Base-by-base conservation (phyloP, 64 coral and sea anemone genomes). In the Montipora sp. region DNA sequence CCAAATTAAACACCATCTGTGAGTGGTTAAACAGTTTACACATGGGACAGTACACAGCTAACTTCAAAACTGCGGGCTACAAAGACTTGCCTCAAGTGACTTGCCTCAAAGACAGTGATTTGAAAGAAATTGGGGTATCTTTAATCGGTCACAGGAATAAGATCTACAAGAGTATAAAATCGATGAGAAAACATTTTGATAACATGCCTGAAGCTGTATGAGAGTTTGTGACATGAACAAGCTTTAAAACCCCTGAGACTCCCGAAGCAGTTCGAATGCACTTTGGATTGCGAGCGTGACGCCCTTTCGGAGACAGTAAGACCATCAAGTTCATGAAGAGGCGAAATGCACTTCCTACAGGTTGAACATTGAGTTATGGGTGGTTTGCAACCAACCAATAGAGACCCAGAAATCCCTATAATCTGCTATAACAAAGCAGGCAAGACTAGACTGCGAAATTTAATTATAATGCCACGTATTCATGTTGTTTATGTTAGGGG, bases 61-160 rank as follows among this genome's bases (percentile, higher is more conserved):
- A 92, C 78, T 96, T 96, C 79, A 77, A 75, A 47, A 83, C 87
- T 23, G 90, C 84, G 15, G 94, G 94, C 59, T 96, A 89, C 78
- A 91, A 75, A 3, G 81, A 77, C 47, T 88, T 96, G 27, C 77
- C 92, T n/a, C 94, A 93, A 82, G 43, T 96, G 21, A 78, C 79
- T 0, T 23, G 80, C 10, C 21, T 96, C 2, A 87, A 89, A 49
- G 94, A 96, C 20, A 3, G 43, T 18, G 90, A 93, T 48, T 84
- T 96, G 0, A 85, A 89, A 84, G 80, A 46, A 12, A 96, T 96
- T 47, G 94, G 94, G 20, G 86, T 96, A 8, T 89, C 55, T 15
- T 72, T 96, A 55, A 93, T 93, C 16, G 94, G 94, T 21, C 94
- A 96, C 83, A 87, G 94, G 20, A 93, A 96, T 79, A 96, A 96